Evolutionary conservation across 2,888 invertebrate genomes (phyloP).

Genomic region (Terebella lapidaria): DNA sequence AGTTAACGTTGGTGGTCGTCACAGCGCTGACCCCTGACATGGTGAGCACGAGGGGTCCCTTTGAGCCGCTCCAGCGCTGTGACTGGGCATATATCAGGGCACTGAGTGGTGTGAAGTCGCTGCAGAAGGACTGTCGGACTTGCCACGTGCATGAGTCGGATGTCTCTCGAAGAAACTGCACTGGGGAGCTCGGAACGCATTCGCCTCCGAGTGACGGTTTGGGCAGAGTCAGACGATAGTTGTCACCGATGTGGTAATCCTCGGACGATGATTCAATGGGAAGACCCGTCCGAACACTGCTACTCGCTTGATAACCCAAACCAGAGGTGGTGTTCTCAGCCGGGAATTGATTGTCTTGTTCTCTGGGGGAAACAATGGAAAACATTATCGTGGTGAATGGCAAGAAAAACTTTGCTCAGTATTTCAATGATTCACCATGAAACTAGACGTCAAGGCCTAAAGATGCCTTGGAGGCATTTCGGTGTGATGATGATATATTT

Average conservation of each 20-base stretch:
- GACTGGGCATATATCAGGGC: constrained; percentile 32
- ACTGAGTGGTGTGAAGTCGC: constrained; percentile 30
- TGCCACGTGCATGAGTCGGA: constrained; percentile 29
- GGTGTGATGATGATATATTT: no score
- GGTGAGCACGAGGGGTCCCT: constrained; percentile 5
- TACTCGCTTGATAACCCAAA: constrained; percentile 29
- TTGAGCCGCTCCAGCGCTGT: neutral
- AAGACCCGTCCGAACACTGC: constrained; percentile 24
- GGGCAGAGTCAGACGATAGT: constrained; percentile 32
- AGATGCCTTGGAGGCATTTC: no score
- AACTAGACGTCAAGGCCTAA: no score
- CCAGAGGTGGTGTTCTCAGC: neutral
- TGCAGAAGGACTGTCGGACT: constrained; percentile 29
- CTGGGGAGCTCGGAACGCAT: constrained; percentile 36
- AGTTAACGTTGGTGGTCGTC: constrained; percentile 28
- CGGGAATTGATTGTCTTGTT: neutral
- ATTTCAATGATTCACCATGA: no score
- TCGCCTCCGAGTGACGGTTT: constrained; percentile 32
- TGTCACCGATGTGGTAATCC: constrained; percentile 1
- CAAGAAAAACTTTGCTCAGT: no score
- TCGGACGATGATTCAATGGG: no score
- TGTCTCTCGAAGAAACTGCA: constrained; percentile 34
- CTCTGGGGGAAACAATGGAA: no score
- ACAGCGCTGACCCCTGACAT: constrained; percentile 13
- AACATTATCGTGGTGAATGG: no score